Conservation (phyloP, 2,888 invertebrate species). For the Tuberolachnus salignus region DNA sequence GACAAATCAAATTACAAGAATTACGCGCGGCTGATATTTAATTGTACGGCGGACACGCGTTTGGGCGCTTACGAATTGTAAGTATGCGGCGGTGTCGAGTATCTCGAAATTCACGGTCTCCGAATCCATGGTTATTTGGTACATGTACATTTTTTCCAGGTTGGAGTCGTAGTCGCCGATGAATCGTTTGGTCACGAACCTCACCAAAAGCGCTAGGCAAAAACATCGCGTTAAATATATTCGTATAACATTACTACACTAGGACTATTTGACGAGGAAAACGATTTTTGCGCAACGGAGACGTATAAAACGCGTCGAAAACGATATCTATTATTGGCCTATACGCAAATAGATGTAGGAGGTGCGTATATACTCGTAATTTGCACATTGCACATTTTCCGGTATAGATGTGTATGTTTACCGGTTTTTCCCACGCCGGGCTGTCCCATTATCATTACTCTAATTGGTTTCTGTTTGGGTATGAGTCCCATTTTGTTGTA, state of each 20-base stretch:
- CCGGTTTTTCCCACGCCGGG: constrained; percentile 84
- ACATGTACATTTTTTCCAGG: constrained; percentile 79
- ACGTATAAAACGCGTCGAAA: background rate
- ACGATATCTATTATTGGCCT: no score
- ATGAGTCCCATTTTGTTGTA: constrained; percentile 66
- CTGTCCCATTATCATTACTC: constrained; percentile 80
- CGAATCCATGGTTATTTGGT: constrained; percentile 76
- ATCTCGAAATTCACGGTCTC: constrained; percentile 80
- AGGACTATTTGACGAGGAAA: no score
- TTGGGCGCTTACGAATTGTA: constrained; percentile 71
- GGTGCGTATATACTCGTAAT: background rate
- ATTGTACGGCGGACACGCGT: no score
- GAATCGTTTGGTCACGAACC: constrained; percentile 71
- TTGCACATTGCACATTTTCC: background rate
- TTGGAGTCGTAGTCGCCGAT: constrained; percentile 88
- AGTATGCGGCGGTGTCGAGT: constrained; percentile 76
- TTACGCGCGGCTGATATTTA: background rate
- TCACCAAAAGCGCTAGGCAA: constrained; percentile 35
- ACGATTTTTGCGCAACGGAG: no score
- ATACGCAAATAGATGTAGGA: background rate
- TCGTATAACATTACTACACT: no score
- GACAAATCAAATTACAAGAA: background rate
- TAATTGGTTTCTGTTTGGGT: constrained; percentile 72
- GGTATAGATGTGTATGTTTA: constrained; percentile 61
- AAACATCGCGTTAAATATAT: constrained; percentile 2